Evolutionary conservation across 2,113 vertebrate species (phyloP).

Genomic region (Notarius quadriscutis): DNA sequence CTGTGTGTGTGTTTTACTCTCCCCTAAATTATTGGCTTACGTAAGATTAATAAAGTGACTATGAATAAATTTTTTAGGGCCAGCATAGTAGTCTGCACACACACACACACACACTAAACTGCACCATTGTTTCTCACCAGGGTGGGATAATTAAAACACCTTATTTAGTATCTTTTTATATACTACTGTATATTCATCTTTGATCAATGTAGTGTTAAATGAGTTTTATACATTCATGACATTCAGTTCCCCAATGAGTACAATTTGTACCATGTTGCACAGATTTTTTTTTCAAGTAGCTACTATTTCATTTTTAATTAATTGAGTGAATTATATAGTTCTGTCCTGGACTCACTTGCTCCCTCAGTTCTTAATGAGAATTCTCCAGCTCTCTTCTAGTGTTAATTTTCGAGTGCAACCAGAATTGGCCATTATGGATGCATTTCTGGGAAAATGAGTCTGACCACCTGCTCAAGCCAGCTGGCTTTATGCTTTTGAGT

Average conservation of each 20-base stretch:
- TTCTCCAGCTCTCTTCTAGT: conserved; percentile 4
- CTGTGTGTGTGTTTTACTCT: conserved; percentile 7
- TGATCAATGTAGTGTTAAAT: background rate
- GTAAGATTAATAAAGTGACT: conserved; percentile 74
- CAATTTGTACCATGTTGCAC: too few relatives aligned
- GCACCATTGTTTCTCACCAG: too few relatives aligned
- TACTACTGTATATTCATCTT: background rate
- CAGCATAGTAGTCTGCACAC: conserved; percentile 63
- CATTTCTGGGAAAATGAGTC: conserved; percentile 64
- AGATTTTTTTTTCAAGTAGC: too few relatives aligned
- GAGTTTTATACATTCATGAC: background rate
- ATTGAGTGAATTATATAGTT: too few relatives aligned
- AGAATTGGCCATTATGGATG: conserved; percentile 41
- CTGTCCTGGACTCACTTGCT: background rate
- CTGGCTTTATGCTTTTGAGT: conserved; percentile 64
- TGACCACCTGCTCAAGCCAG: conserved; percentile 70
- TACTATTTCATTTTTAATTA: too few relatives aligned
- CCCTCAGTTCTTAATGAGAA: background rate
- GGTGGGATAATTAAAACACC: background rate
- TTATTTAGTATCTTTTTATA: too few relatives aligned
- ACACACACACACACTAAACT: conserved; percentile 18
- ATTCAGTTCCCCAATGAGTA: background rate
- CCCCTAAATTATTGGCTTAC: conserved; percentile 64
- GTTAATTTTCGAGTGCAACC: background rate
- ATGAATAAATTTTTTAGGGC: conserved; percentile 64